A percentile compares a stretch with the other conserved stretches of the same genome.
Conservation (phyloP, 2,888 invertebrate species). For the Dexiosoma caninum region DNA sequence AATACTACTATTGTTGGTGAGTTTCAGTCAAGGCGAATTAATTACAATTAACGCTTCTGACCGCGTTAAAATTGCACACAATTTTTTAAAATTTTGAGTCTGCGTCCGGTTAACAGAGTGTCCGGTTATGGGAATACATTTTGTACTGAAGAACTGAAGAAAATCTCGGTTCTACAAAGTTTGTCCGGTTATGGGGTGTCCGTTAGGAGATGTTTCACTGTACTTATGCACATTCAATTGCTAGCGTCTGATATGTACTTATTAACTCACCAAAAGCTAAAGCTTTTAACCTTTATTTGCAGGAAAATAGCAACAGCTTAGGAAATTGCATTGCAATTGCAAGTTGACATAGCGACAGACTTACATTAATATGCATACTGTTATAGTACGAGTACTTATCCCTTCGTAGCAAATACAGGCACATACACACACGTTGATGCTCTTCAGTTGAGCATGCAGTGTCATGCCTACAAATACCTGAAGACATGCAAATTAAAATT, state of each 20-base stretch:
- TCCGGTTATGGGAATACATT: too few species aligned
- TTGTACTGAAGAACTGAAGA: too few species aligned
- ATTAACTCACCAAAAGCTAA: neutral
- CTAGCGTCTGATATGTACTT: neutral
- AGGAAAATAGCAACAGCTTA: slow-evolving; percentile 46
- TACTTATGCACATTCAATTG: neutral
- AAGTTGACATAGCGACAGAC: slow-evolving; percentile 36
- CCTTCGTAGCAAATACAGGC: neutral
- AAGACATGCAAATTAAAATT: slow-evolving; percentile 47
- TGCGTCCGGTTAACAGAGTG: too few species aligned
- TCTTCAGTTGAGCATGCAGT: slow-evolving; percentile 21
- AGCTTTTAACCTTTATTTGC: neutral
- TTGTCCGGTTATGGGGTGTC: too few species aligned
- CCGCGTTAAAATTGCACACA: too few species aligned
- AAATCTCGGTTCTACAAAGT: too few species aligned
- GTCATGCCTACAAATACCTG: slow-evolving; percentile 41
- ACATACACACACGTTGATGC: neutral
- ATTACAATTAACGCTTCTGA: too few species aligned
- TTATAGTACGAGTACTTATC: neutral
- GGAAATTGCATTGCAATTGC: slow-evolving; percentile 50
- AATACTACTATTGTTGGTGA: too few species aligned
- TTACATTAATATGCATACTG: neutral
- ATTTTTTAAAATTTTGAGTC: too few species aligned
- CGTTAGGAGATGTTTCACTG: too few species aligned
- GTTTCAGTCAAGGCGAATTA: too few species aligned